Base-by-base conservation (phyloP, 2,888 invertebrate species). In the Agonopterix arenella region DNA sequence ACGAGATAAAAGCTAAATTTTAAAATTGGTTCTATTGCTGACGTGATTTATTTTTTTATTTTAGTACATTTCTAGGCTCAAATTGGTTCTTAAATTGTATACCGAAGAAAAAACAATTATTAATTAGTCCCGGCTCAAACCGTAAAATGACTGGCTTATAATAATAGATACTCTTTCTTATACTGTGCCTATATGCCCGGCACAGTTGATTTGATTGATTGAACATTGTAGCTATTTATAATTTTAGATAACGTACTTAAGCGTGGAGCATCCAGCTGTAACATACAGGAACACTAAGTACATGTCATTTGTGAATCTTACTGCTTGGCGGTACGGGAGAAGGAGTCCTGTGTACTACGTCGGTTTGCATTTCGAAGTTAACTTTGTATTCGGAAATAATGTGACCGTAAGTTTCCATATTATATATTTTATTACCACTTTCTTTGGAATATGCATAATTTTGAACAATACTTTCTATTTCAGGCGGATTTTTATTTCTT, bases 401-500 rank as follows among this genome's bases (percentile, higher is more conserved):
- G 1, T 46, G 7, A 8, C 13, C 1, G 46, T 46, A 46, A 46
- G 37, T 36, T n/a, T 16, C 18, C 9, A 36, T 11, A 9, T 9
- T 45, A 8, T 45, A 2, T 37, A 37, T 40, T 47, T 37, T 38
- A 38, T 43, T 44, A 43, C 7, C 10, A 54, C 64, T n/a, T 40
- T 11, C 10, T n/a, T n/a, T 11, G 10, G 18, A 10, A n/a, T 10
- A 4, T 11, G 43, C 11, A 43, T 11, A 13, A 9, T 11, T 13
- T 43, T 8, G 28, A 28, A 28, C 28, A 28, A 28, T 28, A 28
- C 7, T 28, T 5, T 28, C 18, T 28, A 5, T 54, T 11, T 28
- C 48, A 71, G 70, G 0, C 62, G 0, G 54, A 61, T 43, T 5
- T 64, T 0, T 45, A 59, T 3, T 58, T 68, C 7, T 63, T 61